phyloP scores from a whole-genome alignment of 1,140 invertebrate species.

The Tetramorium simillimum region DNA sequence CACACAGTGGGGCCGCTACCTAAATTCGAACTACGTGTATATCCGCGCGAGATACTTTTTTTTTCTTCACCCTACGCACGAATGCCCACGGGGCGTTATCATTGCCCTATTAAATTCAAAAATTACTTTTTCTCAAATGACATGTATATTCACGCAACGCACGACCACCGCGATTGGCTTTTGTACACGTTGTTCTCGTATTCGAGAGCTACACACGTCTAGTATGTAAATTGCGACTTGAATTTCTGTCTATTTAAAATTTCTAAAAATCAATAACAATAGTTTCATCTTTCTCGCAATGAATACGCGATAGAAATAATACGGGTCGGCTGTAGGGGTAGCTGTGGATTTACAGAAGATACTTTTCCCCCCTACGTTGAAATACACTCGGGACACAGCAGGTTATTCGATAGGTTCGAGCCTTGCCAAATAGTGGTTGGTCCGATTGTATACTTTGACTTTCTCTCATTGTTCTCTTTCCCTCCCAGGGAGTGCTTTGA shows the following conservation, averaged over 20 bases:
- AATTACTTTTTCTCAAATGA: slow-evolving; percentile 40
- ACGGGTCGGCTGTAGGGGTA: not conserved
- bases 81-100: slow-evolving; percentile 54
- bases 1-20: slow-evolving; percentile 58
- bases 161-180: not conserved
- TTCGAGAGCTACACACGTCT: not conserved
- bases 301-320: not conserved
- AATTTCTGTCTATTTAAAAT: not conserved
- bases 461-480: not conserved
- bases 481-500: not conserved
- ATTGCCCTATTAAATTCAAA: slow-evolving; percentile 65
- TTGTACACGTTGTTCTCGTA: not conserved
- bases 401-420: slow-evolving; percentile 65
- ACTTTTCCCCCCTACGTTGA: slow-evolving; percentile 20
- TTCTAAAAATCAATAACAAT: not conserved
- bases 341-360: slow-evolving; percentile 39
- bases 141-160: not conserved
- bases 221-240: not conserved
- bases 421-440: slow-evolving; percentile 56
- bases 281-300: not conserved
- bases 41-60: slow-evolving; percentile 37
- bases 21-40: slow-evolving; percentile 61
- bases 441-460: slow-evolving; percentile 48
- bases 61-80: slow-evolving; percentile 19
- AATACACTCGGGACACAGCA: slow-evolving; percentile 56